A percentile compares a stretch with the other conserved stretches of the same genome.
phyloP scores from a whole-genome alignment of 2,797 vertebrate species.

The Sebastes goodei region DNA sequence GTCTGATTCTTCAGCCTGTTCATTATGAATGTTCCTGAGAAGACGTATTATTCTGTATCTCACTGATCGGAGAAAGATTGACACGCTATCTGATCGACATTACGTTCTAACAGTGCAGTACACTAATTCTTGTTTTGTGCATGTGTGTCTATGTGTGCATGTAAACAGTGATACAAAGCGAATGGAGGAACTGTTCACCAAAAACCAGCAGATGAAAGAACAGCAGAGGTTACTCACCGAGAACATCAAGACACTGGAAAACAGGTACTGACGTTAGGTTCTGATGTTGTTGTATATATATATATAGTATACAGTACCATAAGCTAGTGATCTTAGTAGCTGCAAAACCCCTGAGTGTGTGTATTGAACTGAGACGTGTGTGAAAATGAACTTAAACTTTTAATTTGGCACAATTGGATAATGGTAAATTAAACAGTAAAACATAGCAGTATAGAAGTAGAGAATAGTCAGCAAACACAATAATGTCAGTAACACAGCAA shows the following conservation, averaged over 20 bases:
- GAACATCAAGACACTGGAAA: slow-evolving; percentile 93
- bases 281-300: neutral
- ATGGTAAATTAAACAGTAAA: no score
- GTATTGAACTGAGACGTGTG: neutral
- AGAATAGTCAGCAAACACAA: no score
- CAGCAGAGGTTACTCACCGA: slow-evolving; percentile 93
- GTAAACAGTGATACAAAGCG: slow-evolving; percentile 88
- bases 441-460: no score
- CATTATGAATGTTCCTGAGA: neutral
- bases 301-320: no score
- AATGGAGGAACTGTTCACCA: slow-evolving; percentile 92
- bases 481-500: no score
- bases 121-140: neutral
- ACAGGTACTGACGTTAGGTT: slow-evolving; percentile 83
- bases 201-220: slow-evolving; percentile 94
- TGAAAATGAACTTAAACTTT: no score
- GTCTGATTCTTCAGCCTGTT: neutral
- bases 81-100: neutral
- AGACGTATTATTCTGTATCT: neutral
- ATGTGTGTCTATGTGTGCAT: neutral
- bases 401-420: no score
- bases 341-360: neutral
- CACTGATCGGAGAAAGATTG: neutral
- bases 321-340: no score
- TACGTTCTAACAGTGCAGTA: neutral